phyloP scores from a whole-genome alignment of 2,888 invertebrate species.

The Eugnorisma glareosa region DNA sequence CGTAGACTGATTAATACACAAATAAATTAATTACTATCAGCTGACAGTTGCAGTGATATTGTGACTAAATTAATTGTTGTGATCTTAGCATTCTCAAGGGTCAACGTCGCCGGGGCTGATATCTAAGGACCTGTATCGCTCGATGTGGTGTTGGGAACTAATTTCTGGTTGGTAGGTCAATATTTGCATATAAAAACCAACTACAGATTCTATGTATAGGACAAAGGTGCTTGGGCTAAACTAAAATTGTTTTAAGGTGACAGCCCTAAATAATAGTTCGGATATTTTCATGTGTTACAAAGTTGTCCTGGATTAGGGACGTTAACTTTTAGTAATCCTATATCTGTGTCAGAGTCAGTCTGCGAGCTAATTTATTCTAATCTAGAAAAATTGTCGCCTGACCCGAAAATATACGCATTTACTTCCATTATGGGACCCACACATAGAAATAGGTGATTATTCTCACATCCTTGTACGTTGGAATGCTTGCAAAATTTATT shows the following conservation, averaged over 20 bases:
- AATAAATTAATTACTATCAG: slow-evolving; percentile 46
- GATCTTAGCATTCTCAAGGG: slow-evolving; percentile 46
- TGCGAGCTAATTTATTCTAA: slow-evolving; percentile 60
- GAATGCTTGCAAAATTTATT: slow-evolving; percentile 56
- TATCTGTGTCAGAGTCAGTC: slow-evolving; percentile 47
- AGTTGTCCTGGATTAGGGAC: slow-evolving; percentile 16
- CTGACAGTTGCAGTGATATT: slow-evolving; percentile 39
- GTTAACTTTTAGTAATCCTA: slow-evolving; percentile 42
- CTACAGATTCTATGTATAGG: neutral
- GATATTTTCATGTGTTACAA: neutral
- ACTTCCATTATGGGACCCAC: slow-evolving; percentile 51
- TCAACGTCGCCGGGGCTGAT: slow-evolving; percentile 48
- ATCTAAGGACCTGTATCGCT: slow-evolving; percentile 38
- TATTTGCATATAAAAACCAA: slow-evolving; percentile 1
- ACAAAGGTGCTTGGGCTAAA: neutral
- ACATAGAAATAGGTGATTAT: slow-evolving; percentile 58
- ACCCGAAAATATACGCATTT: slow-evolving; percentile 56
- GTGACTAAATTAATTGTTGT: slow-evolving; percentile 54
- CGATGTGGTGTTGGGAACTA: slow-evolving; percentile 9
- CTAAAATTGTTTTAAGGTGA: slow-evolving; percentile 2
- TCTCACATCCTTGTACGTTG: slow-evolving; percentile 67
- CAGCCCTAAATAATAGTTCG: neutral
- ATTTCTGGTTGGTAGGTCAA: slow-evolving; percentile 14
- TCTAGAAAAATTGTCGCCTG: slow-evolving; percentile 60
- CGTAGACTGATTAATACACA: slow-evolving; percentile 11